phyloP scores from a whole-genome alignment of 2,797 vertebrate species.

The Psittacula echo region DNA sequence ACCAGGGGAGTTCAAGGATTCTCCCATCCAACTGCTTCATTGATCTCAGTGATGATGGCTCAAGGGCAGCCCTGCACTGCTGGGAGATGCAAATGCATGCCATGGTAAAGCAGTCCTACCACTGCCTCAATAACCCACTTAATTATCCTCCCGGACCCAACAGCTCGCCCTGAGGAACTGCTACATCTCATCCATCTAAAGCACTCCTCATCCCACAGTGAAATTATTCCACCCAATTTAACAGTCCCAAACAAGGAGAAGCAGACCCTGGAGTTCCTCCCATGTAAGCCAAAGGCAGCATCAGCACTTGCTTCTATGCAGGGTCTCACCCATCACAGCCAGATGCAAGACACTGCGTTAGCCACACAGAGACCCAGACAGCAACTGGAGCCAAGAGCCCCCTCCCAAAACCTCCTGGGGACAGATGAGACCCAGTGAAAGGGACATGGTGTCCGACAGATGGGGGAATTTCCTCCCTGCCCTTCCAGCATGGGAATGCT shows the following conservation, averaged over 20 bases:
- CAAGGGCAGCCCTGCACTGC: fast-evolving
- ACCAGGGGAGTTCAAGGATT: neutral
- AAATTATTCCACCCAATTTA: neutral
- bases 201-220: conserved; percentile 1
- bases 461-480: neutral
- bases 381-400: neutral
- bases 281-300: neutral
- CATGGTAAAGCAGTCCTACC: neutral
- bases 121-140: neutral
- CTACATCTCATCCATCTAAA: neutral
- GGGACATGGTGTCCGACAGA: fast-evolving
- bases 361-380: conserved; percentile 31
- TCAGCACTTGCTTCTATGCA: neutral
- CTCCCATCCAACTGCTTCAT: fast-evolving
- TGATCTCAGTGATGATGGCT: neutral
- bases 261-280: neutral
- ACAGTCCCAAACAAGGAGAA: neutral
- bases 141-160: neutral
- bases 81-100: neutral
- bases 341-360: neutral
- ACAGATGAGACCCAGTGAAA: neutral
- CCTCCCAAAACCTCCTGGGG: neutral
- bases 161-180: neutral
- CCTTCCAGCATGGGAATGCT: neutral
- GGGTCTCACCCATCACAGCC: neutral